Percentiles rank a stretch among this genome's conserved stretches.
These are phyloP conservation scores for Drosophila pallidifrons DNA, from an alignment of 1,140 invertebrate genomes.

Conservation along the genomic window DNA sequence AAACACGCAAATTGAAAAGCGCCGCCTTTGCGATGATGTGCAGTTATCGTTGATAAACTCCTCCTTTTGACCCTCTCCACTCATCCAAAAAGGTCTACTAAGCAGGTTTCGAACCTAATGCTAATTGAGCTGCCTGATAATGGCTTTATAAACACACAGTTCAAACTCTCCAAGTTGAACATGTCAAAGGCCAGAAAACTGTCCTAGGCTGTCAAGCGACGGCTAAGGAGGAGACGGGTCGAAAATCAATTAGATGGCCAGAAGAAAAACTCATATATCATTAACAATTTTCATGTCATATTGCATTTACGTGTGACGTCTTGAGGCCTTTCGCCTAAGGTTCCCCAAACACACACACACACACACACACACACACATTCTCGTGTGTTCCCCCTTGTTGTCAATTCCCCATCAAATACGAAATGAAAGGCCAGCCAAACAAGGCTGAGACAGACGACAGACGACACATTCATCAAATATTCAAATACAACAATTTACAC, in stretches of 20 bases:
- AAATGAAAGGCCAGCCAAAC: slow-evolving; percentile 32
- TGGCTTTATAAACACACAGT: slow-evolving; percentile 73
- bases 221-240: background rate
- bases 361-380: too few species aligned
- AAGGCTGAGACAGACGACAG: slow-evolving; percentile 6
- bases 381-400: slow-evolving; percentile 18
- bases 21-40: slow-evolving; percentile 39
- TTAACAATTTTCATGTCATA: slow-evolving; percentile 81
- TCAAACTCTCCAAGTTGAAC: background rate
- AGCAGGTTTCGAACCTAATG: background rate
- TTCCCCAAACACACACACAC: background rate
- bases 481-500: slow-evolving; percentile 73
- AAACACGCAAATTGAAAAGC: slow-evolving; percentile 42
- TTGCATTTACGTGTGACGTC: slow-evolving; percentile 62
- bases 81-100: background rate
- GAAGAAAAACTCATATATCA: slow-evolving; percentile 72
- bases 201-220: slow-evolving; percentile 31
- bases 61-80: background rate
- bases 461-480: slow-evolving; percentile 73
- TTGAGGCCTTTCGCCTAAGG: slow-evolving; percentile 29
- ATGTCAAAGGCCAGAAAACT: slow-evolving; percentile 51
- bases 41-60: slow-evolving; percentile 15
- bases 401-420: slow-evolving; percentile 20
- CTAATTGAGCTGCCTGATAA: slow-evolving; percentile 40
- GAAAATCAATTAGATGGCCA: slow-evolving; percentile 72